Evolutionary conservation across 2,888 invertebrate genomes (phyloP).

Genomic region (Aphodius granarius): DNA sequence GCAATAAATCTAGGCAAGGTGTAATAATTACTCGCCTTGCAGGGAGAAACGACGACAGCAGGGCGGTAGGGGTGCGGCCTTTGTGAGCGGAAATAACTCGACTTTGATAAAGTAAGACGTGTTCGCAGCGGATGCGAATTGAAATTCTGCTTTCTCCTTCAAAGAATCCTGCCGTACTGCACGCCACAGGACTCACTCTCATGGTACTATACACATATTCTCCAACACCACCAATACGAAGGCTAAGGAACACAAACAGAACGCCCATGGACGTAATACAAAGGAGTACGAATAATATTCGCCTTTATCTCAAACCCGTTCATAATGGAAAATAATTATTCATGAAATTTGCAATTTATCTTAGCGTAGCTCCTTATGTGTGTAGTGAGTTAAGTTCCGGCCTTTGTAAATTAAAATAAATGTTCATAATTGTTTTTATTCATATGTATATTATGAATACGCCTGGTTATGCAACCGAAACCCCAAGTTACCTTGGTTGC

Average conservation of each 20-base stretch:
- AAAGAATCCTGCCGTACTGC: not conserved
- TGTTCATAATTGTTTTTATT: too few relatives aligned
- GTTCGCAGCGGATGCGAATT: not conserved
- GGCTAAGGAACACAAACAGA: not conserved
- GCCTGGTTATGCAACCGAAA: too few relatives aligned
- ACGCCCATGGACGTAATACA: not conserved
- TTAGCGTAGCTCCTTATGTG: constrained; percentile 20
- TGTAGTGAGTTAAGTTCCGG: constrained; percentile 25
- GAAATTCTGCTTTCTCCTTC: not conserved
- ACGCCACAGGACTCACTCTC: not conserved
- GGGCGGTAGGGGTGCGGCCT: not conserved
- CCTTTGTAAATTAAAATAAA: constrained; percentile 22
- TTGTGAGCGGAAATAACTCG: not conserved
- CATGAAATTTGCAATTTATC: constrained; percentile 29
- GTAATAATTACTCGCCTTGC: not conserved
- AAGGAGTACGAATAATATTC: not conserved
- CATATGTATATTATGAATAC: too few relatives aligned
- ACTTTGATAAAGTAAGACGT: not conserved
- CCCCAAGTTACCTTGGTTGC: too few relatives aligned
- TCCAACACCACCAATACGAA: not conserved
- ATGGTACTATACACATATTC: not conserved
- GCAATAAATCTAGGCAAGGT: not conserved
- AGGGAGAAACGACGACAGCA: not conserved
- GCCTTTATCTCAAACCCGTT: not conserved
- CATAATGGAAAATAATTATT: constrained; percentile 27